Evolutionary conservation across 2,888 invertebrate genomes (phyloP).

Genomic region (Dorcus hopei): DNA sequence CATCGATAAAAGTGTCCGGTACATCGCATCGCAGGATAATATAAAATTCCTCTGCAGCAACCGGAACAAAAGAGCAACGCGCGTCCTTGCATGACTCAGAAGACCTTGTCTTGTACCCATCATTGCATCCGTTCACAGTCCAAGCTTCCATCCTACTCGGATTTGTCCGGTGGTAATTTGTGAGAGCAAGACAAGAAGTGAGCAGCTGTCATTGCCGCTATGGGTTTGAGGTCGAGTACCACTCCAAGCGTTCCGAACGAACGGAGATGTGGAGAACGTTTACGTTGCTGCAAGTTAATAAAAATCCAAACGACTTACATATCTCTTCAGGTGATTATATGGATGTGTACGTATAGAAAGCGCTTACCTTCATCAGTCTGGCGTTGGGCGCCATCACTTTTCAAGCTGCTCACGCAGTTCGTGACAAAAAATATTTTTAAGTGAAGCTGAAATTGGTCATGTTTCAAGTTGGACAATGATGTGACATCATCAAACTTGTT

Average conservation of each 20-base stretch:
- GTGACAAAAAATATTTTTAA: no score
- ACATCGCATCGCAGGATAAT: background rate
- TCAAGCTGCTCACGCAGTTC: no score
- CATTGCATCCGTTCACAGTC: background rate
- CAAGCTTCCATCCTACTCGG: background rate
- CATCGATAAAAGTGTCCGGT: constrained; percentile 1
- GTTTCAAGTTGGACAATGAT: no score
- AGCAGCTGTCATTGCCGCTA: background rate
- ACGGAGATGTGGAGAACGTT: background rate
- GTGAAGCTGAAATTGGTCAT: no score
- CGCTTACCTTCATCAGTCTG: no score
- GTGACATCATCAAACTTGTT: no score
- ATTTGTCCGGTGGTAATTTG: no score
- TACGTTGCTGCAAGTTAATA: background rate
- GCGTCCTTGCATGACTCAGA: constrained; percentile 46
- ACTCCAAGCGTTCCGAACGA: background rate
- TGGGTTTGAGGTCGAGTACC: constrained; percentile 1
- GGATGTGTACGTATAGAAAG: no score
- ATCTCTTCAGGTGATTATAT: no score
- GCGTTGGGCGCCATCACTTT: no score
- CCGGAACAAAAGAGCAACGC: constrained; percentile 42
- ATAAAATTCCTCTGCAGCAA: constrained; percentile 23
- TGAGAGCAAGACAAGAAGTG: background rate
- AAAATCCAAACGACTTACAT: background rate
- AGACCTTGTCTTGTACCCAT: constrained; percentile 37